Conservation (phyloP, 2,797 vertebrate species). For the Melanotaenia nigrans region DNA sequence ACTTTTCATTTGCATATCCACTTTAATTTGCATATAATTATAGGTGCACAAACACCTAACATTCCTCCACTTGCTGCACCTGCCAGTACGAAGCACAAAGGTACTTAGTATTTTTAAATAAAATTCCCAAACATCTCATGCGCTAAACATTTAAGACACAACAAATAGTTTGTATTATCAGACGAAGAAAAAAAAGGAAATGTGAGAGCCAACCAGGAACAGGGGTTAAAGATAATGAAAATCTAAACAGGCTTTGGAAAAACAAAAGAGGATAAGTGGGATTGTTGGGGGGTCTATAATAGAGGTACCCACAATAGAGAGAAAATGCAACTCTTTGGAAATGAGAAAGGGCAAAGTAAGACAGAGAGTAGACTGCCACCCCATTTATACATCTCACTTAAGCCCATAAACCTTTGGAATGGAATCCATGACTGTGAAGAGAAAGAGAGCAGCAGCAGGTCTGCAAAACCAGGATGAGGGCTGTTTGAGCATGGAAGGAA, state of each 20-base stretch:
- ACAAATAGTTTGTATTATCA: neutral
- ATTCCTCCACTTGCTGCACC: conserved; percentile 42
- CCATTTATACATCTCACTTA: conserved; percentile 68
- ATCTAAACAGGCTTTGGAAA: conserved; percentile 9
- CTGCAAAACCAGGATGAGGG: conserved; percentile 40
- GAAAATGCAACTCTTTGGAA: conserved; percentile 43
- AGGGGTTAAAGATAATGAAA: conserved; percentile 12
- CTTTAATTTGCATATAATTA: conserved; percentile 61
- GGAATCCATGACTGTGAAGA: conserved; percentile 43
- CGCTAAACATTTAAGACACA: conserved; percentile 4
- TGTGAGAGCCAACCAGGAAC: conserved; percentile 9
- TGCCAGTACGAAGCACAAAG: conserved; percentile 26
- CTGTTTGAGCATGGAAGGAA: conserved; percentile 41
- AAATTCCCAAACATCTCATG: neutral
- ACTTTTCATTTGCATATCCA: conserved; percentile 71
- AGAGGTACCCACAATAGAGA: conserved; percentile 19
- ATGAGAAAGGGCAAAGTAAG: conserved; percentile 57
- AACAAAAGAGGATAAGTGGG: conserved; percentile 31
- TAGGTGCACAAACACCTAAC: conserved; percentile 42
- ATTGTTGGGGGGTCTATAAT: conserved; percentile 6
- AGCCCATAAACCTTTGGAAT: conserved; percentile 64
- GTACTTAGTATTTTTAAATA: conserved; percentile 18
- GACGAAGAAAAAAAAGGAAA: conserved; percentile 3
- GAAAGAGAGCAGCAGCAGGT: conserved; percentile 12
- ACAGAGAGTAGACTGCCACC: conserved; percentile 49